Evolutionary conservation across 2,797 vertebrate species (phyloP).

Genomic region (Cryptoblepharus egeriae): DNA sequence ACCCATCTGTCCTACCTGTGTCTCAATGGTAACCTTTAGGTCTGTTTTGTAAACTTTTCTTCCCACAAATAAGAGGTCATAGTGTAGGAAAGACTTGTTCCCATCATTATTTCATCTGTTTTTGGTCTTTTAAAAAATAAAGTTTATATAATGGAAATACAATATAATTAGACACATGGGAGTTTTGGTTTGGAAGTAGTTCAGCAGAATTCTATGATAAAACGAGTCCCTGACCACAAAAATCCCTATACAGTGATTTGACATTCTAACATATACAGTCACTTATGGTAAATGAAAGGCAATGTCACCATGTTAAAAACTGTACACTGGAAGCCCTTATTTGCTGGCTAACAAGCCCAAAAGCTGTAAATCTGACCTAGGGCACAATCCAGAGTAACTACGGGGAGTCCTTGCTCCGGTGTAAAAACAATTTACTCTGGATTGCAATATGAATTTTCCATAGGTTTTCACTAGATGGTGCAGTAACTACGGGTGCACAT

Average conservation of each 20-base stretch:
- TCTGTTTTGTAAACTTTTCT: slow-evolving; percentile 40
- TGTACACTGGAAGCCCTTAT: slow-evolving; percentile 32
- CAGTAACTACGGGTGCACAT: too few relatives aligned
- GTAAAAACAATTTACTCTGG: too few relatives aligned
- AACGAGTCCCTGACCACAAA: slow-evolving; percentile 68
- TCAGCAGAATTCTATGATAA: slow-evolving; percentile 73
- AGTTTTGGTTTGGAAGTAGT: slow-evolving; percentile 70
- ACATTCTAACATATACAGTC: slow-evolving; percentile 57
- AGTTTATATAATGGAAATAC: slow-evolving; percentile 64
- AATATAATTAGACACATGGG: slow-evolving; percentile 70
- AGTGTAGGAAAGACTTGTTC: slow-evolving; percentile 28
- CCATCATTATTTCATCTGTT: slow-evolving; percentile 59
- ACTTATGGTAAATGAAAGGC: slow-evolving; percentile 61
- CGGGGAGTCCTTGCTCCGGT: too few relatives aligned
- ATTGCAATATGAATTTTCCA: too few relatives aligned
- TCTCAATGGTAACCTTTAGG: slow-evolving; percentile 52
- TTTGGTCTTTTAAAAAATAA: slow-evolving; percentile 64
- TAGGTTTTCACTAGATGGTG: too few relatives aligned
- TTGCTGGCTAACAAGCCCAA: slow-evolving; percentile 56
- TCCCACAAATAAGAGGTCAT: slow-evolving; percentile 36
- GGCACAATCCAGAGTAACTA: too few relatives aligned
- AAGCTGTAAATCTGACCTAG: slow-evolving; percentile 49
- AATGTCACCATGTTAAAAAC: slow-evolving; percentile 46
- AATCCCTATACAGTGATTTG: slow-evolving; percentile 60
- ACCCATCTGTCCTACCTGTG: slow-evolving; percentile 53